Conservation (phyloP, 2,797 vertebrate species). For the Myotis vivesi region DNA sequence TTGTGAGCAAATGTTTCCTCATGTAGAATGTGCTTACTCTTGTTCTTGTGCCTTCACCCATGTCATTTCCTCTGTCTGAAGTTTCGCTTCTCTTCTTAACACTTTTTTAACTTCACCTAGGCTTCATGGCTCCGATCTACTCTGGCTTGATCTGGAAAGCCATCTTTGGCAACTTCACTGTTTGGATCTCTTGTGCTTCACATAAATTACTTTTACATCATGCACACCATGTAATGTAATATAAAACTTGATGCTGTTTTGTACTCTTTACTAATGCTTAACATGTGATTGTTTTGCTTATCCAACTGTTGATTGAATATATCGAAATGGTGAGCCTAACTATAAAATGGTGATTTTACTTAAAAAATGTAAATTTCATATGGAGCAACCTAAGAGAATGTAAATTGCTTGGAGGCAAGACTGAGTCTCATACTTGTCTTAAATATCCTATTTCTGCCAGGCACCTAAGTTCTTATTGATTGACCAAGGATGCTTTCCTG, state of each 20-base stretch:
- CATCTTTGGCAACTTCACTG: not conserved
- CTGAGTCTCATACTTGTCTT: not conserved
- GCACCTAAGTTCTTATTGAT: not conserved
- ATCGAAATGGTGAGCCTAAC: not conserved
- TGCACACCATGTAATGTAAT: not conserved
- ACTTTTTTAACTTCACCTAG: not conserved
- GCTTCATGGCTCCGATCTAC: not conserved
- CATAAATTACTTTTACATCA: constrained; percentile 3
- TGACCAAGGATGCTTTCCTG: not conserved
- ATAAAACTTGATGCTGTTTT: constrained; percentile 4
- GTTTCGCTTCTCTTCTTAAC: not conserved
- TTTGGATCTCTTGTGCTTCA: not conserved
- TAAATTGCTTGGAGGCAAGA: not conserved
- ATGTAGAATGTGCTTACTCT: not conserved
- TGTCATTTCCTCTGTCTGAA: not conserved
- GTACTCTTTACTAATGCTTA: not conserved
- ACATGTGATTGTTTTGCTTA: constrained; percentile 33
- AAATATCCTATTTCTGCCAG: not conserved
- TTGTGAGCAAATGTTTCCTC: not conserved
- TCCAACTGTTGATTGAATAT: not conserved
- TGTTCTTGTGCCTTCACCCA: not conserved
- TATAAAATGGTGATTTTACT: not conserved
- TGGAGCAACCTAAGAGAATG: not conserved
- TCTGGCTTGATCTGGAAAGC: not conserved
- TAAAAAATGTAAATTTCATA: not conserved